Base-by-base conservation (phyloP, 2,888 invertebrate species). In the Microplitis deprimator region DNA sequence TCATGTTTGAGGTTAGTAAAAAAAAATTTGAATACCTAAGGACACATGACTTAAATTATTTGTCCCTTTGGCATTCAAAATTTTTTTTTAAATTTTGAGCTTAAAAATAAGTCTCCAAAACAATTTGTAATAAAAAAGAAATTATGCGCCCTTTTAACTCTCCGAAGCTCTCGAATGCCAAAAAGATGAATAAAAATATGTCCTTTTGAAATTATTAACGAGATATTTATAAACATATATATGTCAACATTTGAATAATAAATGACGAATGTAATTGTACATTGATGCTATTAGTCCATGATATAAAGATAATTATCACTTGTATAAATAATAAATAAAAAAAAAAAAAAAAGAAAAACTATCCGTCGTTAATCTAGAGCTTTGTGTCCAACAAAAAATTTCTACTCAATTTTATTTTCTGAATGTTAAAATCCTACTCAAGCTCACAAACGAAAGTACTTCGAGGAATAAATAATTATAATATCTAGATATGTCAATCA, bases 361-460 rank as follows among this genome's bases (percentile, higher is more conserved):
- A 50, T 65, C 73, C 73, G 59, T 67, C 67, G 10, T 50, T 38
- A 60, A 65, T 6, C 17, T 39, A 13, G 13, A 68, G 40, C 62
- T 16, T 17, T 17, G 29, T 29, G 29, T 62, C 6, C 3, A 16
- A 17, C n/a, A 62, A 8, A 62, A 17, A 62, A 62, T 16, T 3
- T 17, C 20, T 8, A 7, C 62, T 4, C 29, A 29, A 62, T 3
- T 62, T 62, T 16, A 5, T 62, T 16, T 62, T 16, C 6, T 7
- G 62, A 16, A 13, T 16, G 13, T 50, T 50, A 10, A 50, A 50
- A 50, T 50, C 20, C 68, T 73, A 69, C 70, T 77, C 77, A 77
- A 70, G 29, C 38, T 70, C 70, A 71, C 13, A 40, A 50, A 77
- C 59, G 77, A 77, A 77, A 77, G 77, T 77, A 77, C 40, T 68